Conservation (phyloP, 2,888 invertebrate species). For the Apoda limacodes region DNA sequence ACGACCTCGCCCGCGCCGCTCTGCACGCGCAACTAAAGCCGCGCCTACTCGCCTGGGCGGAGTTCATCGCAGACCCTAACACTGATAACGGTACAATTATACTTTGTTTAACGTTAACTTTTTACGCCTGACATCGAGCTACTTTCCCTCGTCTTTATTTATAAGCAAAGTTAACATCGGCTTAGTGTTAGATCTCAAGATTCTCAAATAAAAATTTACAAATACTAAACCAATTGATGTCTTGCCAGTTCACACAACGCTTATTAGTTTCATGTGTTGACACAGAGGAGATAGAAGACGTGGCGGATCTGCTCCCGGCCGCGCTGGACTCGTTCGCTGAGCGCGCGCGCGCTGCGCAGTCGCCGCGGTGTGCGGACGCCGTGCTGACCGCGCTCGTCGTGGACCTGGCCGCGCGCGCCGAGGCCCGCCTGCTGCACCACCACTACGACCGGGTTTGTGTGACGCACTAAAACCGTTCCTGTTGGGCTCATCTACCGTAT, state of each 20-base stretch:
- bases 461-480: neutral
- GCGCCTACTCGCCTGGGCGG: slow-evolving; percentile 36
- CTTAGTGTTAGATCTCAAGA: no score
- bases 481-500: neutral
- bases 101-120: neutral
- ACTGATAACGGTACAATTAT: slow-evolving; percentile 23
- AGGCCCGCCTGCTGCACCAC: slow-evolving; percentile 29
- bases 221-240: no score
- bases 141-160: neutral
- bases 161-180: no score
- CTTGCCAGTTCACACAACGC: neutral
- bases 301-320: slow-evolving; percentile 40
- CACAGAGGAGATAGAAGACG: slow-evolving; percentile 45
- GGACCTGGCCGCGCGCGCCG: slow-evolving; percentile 34
- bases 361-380: slow-evolving; percentile 27
- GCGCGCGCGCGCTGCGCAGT: slow-evolving; percentile 25
- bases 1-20: slow-evolving; percentile 31
- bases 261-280: neutral
- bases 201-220: no score
- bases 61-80: slow-evolving; percentile 29
- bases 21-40: slow-evolving; percentile 36
- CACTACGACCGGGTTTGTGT: slow-evolving; percentile 33
- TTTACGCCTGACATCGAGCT: neutral
- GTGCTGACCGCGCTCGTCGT: slow-evolving; percentile 29
- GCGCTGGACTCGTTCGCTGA: slow-evolving; percentile 41